Evolutionary conservation across 2,797 vertebrate genomes (phyloP).

Genomic region (Neosalanx taihuensis): DNA sequence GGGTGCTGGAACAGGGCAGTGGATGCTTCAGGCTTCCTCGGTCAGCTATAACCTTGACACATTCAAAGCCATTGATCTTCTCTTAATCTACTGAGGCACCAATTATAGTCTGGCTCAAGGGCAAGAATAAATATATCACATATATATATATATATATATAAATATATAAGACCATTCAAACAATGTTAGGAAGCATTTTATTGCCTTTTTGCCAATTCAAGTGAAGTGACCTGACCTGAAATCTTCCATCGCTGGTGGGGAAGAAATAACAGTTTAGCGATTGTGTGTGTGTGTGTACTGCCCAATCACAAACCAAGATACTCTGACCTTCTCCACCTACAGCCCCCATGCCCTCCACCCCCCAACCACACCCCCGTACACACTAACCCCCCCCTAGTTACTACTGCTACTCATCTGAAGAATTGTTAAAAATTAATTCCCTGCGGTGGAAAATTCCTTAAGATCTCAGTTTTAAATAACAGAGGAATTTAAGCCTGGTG

Average conservation of each 20-base stretch:
- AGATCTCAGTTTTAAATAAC: constrained; percentile 77
- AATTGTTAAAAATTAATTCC: constrained; percentile 72
- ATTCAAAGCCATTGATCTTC: constrained; percentile 67
- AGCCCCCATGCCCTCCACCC: constrained; percentile 13
- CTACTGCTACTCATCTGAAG: constrained; percentile 53
- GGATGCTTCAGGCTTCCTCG: constrained; percentile 19
- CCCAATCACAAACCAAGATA: constrained; percentile 10
- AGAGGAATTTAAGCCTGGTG: constrained; percentile 73
- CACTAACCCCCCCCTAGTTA: constrained; percentile 23
- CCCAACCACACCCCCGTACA: not conserved
- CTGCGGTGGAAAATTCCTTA: constrained; percentile 77
- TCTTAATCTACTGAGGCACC: constrained; percentile 54
- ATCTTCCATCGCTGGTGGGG: constrained; percentile 20
- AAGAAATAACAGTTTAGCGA: not conserved
- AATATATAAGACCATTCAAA: constrained; percentile 58
- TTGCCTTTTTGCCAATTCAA: constrained; percentile 62
- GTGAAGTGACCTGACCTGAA: constrained; percentile 46
- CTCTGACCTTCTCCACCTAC: constrained; percentile 24
- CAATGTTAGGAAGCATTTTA: constrained; percentile 60
- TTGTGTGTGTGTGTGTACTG: constrained; percentile 6
- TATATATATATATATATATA: constrained; percentile 55
- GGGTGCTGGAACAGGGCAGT: not conserved
- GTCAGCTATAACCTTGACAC: constrained; percentile 64
- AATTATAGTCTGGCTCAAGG: constrained; percentile 62
- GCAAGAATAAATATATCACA: constrained; percentile 32